Evolutionary conservation across 2,797 vertebrate genomes (phyloP), one percentile per base, ranked within the genome.

Genomic region (Muscicapa striata): DNA sequence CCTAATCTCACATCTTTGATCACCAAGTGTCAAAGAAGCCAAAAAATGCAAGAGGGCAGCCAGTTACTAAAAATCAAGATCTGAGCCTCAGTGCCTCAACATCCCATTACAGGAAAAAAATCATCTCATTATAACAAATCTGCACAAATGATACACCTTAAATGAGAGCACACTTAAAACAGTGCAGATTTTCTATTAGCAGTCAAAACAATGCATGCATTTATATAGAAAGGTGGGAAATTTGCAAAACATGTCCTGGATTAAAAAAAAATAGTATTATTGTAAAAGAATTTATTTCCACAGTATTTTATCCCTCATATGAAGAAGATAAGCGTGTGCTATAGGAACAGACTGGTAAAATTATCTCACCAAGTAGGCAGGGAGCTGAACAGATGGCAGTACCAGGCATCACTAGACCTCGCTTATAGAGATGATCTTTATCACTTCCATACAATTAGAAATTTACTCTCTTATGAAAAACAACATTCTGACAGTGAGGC

Each of bases 371-470:
- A 58, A 90, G 66, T 12, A 84, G 1, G 13, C 48, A 86, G 58
- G 48, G 66, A 91, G 45, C 45, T 63, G 66, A 96, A 93, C 95
- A 97, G 91, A 96, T 88, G 92, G 94, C 80, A 91, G 76, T 62
- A 88, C 66, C 34, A 76, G 63, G 27, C 90, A 92, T 79, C 1
- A 0, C 86, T 51, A 57, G 54, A 57, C 52, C 45, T 91, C 0
- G 0, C 62, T 84, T 78, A 68, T 23, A 34, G 15, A 87, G 52
- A 77, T 80, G 63, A 93, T 87, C 63, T 84, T 94, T 81, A 94
- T 48, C 16, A 55, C 77, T 86, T 88, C 79, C 55, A 52, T 67
- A 90, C 89, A 30, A 66, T 63, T 52, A 88, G 55, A 75, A 84
- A 93, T 63, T 79, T 24, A 63, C 16, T 86, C 46, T 36, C 34